Base-by-base conservation (phyloP, 2,888 invertebrate species). In the Diaphora mendica region DNA sequence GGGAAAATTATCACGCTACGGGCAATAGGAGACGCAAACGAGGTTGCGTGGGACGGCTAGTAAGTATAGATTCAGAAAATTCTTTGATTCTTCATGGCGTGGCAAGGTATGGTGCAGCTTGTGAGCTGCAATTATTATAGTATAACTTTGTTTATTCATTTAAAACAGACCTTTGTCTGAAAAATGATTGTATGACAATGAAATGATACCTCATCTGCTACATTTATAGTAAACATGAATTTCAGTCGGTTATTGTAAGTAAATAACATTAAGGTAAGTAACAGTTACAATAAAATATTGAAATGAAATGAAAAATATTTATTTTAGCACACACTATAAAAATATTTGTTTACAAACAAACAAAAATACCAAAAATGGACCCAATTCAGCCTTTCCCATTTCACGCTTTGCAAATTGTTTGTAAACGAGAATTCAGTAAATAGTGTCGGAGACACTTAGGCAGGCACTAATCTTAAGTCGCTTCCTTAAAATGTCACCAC, bases 101-200 rank as follows among this genome's bases (percentile, higher is more conserved):
- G n/a, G 11, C 33, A 8, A 33, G 23, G 68, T 33, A 33, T 5
- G 23, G 33, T 23, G 1, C 33, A 30, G 33, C 51, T 33, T 51
- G 48, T 23, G 48, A 48, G 48, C n/a, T 59, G 59, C 26, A n/a
- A 59, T 69, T 59, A 39, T 69, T 68, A 59, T 30, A 17, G n/a
- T 0, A 55, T 44, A 42, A n/a, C 39, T 17, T 26, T 39, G 39
- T 39, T 59, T 15, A 39, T 69, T n/a, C n/a, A n/a, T n/a, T n/a
- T n/a, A n/a, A n/a, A 23, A 59, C 55, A 33, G n/a, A 26, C 39
- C 59, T 59, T 68, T 69, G 59, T 69, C 39, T 39, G 8, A n/a
- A 26, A 23, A 26, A 20, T 39, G 4, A 59, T 59, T 69, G 69
- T 59, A 42, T 59, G 39, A 59, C 59, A 39, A 69, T 69, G 69